A percentile compares a stretch with the other conserved stretches of the same genome.
These are phyloP conservation scores for Vireo altiloquus DNA, from an alignment of 2,113 vertebrate genomes.

Conservation along the genomic window DNA sequence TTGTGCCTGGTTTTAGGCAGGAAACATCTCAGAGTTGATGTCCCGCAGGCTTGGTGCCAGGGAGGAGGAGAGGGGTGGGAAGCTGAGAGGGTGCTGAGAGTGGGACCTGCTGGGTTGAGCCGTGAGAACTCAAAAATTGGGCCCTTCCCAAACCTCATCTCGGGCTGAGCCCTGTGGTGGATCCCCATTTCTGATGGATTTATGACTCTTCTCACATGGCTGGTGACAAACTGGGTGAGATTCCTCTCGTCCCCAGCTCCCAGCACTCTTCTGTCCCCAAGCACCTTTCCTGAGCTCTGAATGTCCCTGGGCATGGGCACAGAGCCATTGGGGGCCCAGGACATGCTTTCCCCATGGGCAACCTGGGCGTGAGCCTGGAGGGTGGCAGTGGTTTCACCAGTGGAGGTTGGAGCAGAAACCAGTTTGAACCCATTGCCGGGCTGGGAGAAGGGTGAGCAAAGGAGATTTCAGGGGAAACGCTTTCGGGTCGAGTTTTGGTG, in stretches of 20 bases:
- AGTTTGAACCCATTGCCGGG: fast-evolving
- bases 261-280: fast-evolving
- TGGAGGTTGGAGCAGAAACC: not conserved
- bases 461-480: fast-evolving
- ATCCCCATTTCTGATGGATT: not conserved
- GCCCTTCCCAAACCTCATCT: not conserved
- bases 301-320: fast-evolving
- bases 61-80: not conserved
- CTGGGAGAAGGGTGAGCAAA: not conserved
- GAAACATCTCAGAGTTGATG: not conserved
- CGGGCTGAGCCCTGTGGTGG: not conserved
- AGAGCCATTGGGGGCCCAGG: not conserved
- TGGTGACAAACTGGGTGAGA: not conserved
- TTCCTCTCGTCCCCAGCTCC: not conserved
- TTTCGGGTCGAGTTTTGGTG: fast-evolving
- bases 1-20: not conserved
- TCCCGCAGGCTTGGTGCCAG: not conserved
- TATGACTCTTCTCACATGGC: not conserved
- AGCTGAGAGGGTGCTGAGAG: not conserved
- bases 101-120: not conserved
- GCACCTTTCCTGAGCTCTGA: not conserved
- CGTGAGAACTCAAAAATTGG: not conserved
- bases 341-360: fast-evolving
- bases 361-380: fast-evolving
- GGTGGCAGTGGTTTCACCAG: not conserved